Evolutionary conservation across 1,140 invertebrate genomes (phyloP), one percentile per base, ranked within the genome.

Genomic region (Campoletis sonorensis): DNA sequence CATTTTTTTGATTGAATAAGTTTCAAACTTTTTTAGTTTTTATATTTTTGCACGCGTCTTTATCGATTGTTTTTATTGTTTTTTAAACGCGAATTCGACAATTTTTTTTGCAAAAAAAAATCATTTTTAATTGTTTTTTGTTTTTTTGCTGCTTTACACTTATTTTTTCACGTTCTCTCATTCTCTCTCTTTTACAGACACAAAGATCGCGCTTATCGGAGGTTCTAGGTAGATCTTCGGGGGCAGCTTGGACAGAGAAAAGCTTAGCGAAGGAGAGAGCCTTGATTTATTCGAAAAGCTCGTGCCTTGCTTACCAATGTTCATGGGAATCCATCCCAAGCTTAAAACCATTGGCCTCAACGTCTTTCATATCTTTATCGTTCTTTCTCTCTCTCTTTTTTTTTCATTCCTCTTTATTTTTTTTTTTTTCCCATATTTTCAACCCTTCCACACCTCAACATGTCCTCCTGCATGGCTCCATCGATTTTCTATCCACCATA

Each of bases 281-380:
- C 71, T 73, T 87, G 86, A 86, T 90, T 90, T 90, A 90, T 90
- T 86, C 85, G 81, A 61, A 85, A 73, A 49, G 81, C 83, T 85
- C 86, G 85, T 86, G 85, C 79, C 71, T 76, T 80, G 86, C 81
- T 84, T 89, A 81, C 85, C 80, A 87, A 88, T 88, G 81, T 23
- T 81, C 79, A 58, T 40, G 54, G 13, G 64, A 67, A 77, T 72
- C 80, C 51, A 76, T 76, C 72, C 72, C 49, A 18, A 76, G 49
- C 72, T 76, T 76, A 76, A 76, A 76, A 58, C 51, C 51, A 76
- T 76, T 76, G 72, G 26, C 61, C 51, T 26, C 33, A 49, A 73
- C 40, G 68, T 33, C 1, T 40, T 26, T n/a, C 37, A 18, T 21
- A 37, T 58, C 45, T 58, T 51, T 58, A 26, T 58, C 72, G 5